These are phyloP conservation scores for Cotesia chilonis DNA, from an alignment of 1,140 invertebrate species.

Conservation along the genomic window DNA sequence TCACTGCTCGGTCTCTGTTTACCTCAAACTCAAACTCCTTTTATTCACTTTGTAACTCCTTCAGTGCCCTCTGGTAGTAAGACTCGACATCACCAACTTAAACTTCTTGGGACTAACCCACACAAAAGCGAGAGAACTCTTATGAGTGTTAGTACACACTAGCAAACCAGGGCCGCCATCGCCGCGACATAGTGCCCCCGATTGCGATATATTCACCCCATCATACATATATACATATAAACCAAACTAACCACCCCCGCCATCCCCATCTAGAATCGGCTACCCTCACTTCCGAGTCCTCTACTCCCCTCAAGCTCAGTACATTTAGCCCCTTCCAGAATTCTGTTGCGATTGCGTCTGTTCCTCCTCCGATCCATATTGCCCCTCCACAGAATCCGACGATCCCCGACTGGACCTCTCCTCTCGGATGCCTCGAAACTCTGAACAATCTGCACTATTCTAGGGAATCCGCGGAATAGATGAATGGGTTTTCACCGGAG, in stretches of 20 bases:
- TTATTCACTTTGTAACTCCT: slow-evolving; percentile 1
- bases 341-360: too few relatives aligned
- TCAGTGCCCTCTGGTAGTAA: background rate
- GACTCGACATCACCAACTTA: too few relatives aligned
- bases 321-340: too few relatives aligned
- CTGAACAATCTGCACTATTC: background rate
- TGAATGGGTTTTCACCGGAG: slow-evolving; percentile 14
- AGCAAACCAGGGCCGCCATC: slow-evolving; percentile 40
- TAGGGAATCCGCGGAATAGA: slow-evolving; percentile 13
- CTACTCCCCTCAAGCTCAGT: too few relatives aligned
- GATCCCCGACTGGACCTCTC: slow-evolving; percentile 34
- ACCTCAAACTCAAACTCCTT: background rate
- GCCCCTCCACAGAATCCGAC: slow-evolving; percentile 34
- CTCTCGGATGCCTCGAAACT: slow-evolving; percentile 31
- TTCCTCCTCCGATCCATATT: slow-evolving; percentile 27
- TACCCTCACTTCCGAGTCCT: background rate
- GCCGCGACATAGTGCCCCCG: slow-evolving; percentile 58
- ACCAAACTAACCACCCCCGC: slow-evolving; percentile 15
- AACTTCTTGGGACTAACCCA: background rate
- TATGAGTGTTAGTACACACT: background rate
- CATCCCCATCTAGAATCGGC: slow-evolving; percentile 35
- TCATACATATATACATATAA: slow-evolving; percentile 7
- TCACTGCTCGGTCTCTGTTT: slow-evolving; percentile 20
- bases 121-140: slow-evolving; percentile 1
- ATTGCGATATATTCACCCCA: slow-evolving; percentile 55